These are phyloP conservation scores for Apotomis betuletana DNA, from an alignment of 2,888 invertebrate species.

Conservation along the genomic window DNA sequence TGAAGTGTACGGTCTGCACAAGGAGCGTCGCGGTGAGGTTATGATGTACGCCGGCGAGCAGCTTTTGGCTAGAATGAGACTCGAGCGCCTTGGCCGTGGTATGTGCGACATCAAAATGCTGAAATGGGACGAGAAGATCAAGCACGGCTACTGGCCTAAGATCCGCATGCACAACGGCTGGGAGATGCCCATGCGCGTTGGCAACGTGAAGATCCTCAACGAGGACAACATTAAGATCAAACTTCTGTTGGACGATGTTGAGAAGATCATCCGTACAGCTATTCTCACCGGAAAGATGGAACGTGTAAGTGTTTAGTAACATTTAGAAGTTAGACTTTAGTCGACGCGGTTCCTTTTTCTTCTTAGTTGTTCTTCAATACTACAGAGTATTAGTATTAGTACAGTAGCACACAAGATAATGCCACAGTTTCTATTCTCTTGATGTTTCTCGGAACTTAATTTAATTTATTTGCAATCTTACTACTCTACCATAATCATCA, in stretches of 20 bases:
- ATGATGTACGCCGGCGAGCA: conserved; percentile 85
- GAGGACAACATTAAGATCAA: conserved; percentile 63
- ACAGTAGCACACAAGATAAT: too few species aligned
- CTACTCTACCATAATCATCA: too few species aligned
- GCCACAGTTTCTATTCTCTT: too few species aligned
- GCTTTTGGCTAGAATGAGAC: conserved; percentile 83
- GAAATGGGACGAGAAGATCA: conserved; percentile 71
- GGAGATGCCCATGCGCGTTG: conserved; percentile 82
- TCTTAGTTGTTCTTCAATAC: too few species aligned
- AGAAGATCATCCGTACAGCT: conserved; percentile 80
- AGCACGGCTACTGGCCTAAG: conserved; percentile 84
- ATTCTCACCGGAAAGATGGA: conserved; percentile 69
- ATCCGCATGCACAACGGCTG: conserved; percentile 82
- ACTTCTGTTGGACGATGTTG: conserved; percentile 68
- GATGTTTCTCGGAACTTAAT: too few species aligned
- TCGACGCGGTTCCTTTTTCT: too few species aligned
- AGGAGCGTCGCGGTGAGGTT: conserved; percentile 82
- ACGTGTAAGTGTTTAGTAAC: conserved; percentile 59
- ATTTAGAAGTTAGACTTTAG: background rate
- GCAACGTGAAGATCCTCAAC: conserved; percentile 63
- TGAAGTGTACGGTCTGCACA: conserved; percentile 73
- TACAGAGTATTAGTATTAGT: too few species aligned
- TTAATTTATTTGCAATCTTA: too few species aligned
- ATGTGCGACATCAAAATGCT: conserved; percentile 79
- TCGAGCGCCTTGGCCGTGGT: conserved; percentile 78